These are phyloP conservation scores for Grallaria varia DNA, from an alignment of 2,113 vertebrate species.

Conservation along the genomic window DNA sequence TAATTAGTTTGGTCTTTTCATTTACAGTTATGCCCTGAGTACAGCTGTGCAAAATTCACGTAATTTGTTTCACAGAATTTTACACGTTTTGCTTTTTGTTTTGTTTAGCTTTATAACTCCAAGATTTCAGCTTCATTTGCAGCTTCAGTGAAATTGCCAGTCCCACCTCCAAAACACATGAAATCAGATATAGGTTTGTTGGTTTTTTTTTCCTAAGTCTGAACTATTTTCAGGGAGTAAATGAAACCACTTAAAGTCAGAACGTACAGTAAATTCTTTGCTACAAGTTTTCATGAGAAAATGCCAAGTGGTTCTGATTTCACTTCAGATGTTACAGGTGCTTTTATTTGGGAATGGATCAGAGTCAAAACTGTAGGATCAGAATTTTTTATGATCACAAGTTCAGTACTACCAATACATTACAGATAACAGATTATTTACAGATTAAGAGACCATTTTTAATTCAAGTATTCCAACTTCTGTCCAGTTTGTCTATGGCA, in stretches of 20 bases:
- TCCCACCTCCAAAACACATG: background rate
- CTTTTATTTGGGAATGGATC: background rate
- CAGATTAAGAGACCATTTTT: background rate
- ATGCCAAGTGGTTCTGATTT: background rate
- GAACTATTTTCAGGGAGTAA: slow-evolving; percentile 2
- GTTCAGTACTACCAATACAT: background rate
- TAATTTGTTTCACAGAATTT: slow-evolving; percentile 55
- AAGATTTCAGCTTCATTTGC: slow-evolving; percentile 35
- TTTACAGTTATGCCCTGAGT: slow-evolving; percentile 76
- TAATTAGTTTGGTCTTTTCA: slow-evolving; percentile 79
- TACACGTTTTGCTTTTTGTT: slow-evolving; percentile 24
- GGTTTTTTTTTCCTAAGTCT: background rate
- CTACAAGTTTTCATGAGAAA: background rate
- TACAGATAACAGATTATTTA: background rate
- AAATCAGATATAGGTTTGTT: background rate
- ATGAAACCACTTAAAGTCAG: slow-evolving; percentile 1
- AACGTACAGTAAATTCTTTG: background rate
- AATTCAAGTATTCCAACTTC: background rate
- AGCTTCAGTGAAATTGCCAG: slow-evolving; percentile 24
- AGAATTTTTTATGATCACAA: slow-evolving; percentile 7
- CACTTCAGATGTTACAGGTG: background rate
- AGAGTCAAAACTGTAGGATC: slow-evolving; percentile 27
- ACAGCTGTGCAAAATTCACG: slow-evolving; percentile 55
- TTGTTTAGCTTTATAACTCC: slow-evolving; percentile 16
- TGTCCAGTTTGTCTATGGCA: background rate